Evolutionary conservation across 2,113 vertebrate species (phyloP).

Genomic region (Bambusicola thoracicus): DNA sequence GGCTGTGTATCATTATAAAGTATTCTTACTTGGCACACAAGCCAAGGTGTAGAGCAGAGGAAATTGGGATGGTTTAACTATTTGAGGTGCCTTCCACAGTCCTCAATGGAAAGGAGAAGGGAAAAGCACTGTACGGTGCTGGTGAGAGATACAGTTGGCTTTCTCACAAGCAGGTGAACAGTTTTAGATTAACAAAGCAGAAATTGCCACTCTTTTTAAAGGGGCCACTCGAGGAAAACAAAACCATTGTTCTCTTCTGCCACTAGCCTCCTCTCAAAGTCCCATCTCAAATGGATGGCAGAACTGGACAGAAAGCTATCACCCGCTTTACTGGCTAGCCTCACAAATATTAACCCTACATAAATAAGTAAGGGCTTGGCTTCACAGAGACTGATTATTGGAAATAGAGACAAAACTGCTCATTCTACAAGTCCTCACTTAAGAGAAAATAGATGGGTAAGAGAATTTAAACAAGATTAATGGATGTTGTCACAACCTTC

Average conservation of each 20-base stretch:
- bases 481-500: conserved; percentile 63
- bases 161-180: background rate
- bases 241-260: background rate
- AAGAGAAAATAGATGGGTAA: conserved; percentile 22
- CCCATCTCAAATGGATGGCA: conserved; percentile 11
- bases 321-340: conserved; percentile 1
- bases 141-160: background rate
- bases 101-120: background rate
- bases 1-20: background rate
- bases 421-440: conserved; percentile 30
- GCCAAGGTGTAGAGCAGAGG: background rate
- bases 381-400: conserved; percentile 55
- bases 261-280: background rate
- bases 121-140: background rate
- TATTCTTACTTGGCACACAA: background rate
- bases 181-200: background rate
- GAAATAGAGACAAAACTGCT: conserved; percentile 63
- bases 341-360: conserved; percentile 45
- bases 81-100: background rate
- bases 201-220: background rate
- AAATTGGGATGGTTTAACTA: background rate
- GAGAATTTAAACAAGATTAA: conserved; percentile 71
- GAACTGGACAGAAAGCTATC: conserved; percentile 20
- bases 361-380: conserved; percentile 42
- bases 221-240: background rate